Conservation (phyloP, 2,113 vertebrate genomes). For the Peromyscus californicus region DNA sequence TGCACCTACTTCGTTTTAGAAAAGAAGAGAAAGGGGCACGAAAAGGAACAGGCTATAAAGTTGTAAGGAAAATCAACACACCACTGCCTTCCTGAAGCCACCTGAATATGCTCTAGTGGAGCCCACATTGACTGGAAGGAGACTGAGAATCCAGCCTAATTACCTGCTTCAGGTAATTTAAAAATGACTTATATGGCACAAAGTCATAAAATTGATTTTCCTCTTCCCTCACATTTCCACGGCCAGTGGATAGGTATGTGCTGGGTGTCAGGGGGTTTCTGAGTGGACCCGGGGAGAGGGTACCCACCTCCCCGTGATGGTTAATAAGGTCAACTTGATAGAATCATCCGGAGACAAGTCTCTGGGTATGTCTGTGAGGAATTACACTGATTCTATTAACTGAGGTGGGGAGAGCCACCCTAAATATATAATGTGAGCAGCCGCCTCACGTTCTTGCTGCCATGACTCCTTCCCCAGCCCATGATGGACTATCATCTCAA, state of each 20-base stretch:
- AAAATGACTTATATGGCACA: neutral
- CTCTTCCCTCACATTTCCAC: neutral
- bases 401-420: too few species aligned
- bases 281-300: neutral
- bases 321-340: neutral
- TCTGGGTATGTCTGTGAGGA: too few species aligned
- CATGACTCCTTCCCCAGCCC: neutral
- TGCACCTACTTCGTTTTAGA: neutral
- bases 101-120: too few species aligned
- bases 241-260: neutral
- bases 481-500: neutral
- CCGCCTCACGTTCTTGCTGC: neutral
- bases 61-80: neutral
- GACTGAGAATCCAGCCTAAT: neutral
- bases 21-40: neutral
- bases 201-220: neutral
- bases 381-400: neutral
- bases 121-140: neutral
- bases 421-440: too few species aligned
- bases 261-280: too few species aligned
- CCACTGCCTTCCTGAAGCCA: neutral
- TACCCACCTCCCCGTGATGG: neutral
- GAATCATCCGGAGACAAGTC: neutral
- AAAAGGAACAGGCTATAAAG: neutral
- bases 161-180: neutral